These are phyloP conservation scores for Drosophila arizonae DNA, from an alignment of 1,140 invertebrate species.

Conservation along the genomic window DNA sequence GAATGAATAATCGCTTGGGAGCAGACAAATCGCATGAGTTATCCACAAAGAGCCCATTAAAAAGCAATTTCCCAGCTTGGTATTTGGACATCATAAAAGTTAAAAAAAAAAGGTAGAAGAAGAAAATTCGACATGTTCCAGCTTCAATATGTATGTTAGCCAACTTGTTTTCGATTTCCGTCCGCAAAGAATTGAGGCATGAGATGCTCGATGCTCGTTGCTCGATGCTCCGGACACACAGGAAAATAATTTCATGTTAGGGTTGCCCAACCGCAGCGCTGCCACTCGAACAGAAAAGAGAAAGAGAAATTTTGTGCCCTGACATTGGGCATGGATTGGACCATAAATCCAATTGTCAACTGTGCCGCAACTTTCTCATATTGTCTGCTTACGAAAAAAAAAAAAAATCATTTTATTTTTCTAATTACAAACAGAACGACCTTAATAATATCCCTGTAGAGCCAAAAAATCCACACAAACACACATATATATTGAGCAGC, in stretches of 20 bases:
- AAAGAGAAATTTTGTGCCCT: slow-evolving; percentile 8
- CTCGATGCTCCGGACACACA: slow-evolving; percentile 2
- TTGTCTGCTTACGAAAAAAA: slow-evolving; percentile 24
- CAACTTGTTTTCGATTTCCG: slow-evolving; percentile 57
- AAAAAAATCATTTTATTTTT: slow-evolving; percentile 40
- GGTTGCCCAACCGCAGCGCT: slow-evolving; percentile 4
- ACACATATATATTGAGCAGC: slow-evolving; percentile 5
- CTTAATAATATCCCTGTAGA: slow-evolving; percentile 53
- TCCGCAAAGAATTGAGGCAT: slow-evolving; percentile 9
- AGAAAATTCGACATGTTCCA: not conserved
- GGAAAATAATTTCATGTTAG: slow-evolving; percentile 20
- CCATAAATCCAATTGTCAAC: slow-evolving; percentile 52
- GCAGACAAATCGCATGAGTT: slow-evolving; percentile 33
- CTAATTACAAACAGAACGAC: slow-evolving; percentile 41
- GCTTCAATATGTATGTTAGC: slow-evolving; percentile 42
- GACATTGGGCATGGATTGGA: slow-evolving; percentile 27
- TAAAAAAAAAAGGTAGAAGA: too few relatives aligned
- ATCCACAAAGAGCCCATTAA: slow-evolving; percentile 41
- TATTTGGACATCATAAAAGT: too few relatives aligned
- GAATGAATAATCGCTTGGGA: slow-evolving; percentile 33
- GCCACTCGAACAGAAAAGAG: not conserved
- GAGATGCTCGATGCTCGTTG: slow-evolving; percentile 8
- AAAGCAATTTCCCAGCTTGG: slow-evolving; percentile 45
- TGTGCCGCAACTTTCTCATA: slow-evolving; percentile 23
- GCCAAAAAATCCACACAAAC: slow-evolving; percentile 30